Conservation (phyloP, 2,888 invertebrate species). For the Mythimna vitellina region DNA sequence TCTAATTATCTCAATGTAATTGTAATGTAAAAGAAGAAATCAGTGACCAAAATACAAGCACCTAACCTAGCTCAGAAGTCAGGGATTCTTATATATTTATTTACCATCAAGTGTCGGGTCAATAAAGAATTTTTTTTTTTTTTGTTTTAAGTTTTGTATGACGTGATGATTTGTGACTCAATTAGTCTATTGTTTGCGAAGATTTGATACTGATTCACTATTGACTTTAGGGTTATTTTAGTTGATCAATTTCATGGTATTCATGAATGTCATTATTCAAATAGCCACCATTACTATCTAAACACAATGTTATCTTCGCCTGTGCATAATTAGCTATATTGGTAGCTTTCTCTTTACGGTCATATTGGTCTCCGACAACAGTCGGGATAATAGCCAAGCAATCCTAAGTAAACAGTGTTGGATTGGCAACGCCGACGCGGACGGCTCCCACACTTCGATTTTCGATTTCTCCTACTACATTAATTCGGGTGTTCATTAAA, state of each 20-base stretch:
- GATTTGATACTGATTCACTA: too few species aligned
- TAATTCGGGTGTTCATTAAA: constrained; percentile 90
- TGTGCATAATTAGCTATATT: constrained; percentile 35
- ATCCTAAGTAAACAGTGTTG: constrained; percentile 87
- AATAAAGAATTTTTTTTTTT: too few species aligned
- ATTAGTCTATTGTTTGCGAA: background rate
- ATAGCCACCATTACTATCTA: constrained; percentile 25
- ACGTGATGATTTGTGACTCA: background rate
- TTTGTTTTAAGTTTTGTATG: too few species aligned
- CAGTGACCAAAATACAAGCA: too few species aligned
- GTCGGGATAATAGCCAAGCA: constrained; percentile 75
- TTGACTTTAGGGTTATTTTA: background rate
- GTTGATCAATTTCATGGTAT: background rate
- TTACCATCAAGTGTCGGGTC: too few species aligned
- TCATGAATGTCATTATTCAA: constrained; percentile 38
- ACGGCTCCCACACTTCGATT: constrained; percentile 84
- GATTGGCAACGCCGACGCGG: constrained; percentile 69
- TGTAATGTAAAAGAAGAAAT: too few species aligned
- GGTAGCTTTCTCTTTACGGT: constrained; percentile 60
- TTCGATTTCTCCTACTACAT: constrained; percentile 90
- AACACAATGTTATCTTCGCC: constrained; percentile 37
- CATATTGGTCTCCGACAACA: constrained; percentile 60
- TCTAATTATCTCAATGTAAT: too few species aligned
- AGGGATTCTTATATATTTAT: too few species aligned
- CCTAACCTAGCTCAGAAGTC: too few species aligned